Conservation (phyloP, 2,113 vertebrate species). For the Bufo gargarizans region DNA sequence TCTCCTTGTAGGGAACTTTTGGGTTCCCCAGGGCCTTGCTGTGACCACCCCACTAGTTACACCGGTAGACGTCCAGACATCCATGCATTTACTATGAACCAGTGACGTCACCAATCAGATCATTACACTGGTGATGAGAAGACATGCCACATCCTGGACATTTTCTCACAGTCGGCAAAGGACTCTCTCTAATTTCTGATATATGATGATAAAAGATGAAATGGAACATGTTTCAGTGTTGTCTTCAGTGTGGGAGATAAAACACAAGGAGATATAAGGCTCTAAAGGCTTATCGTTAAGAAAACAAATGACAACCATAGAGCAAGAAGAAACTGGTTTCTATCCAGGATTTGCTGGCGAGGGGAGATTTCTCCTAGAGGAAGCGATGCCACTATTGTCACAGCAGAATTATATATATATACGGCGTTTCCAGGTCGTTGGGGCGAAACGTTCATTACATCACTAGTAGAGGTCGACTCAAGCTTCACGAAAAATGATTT, state of each 20-base stretch:
- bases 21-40: no score
- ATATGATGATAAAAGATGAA: neutral
- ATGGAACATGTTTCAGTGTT: no score
- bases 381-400: neutral
- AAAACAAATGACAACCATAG: slow-evolving; percentile 16
- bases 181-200: neutral
- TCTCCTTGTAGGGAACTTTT: no score
- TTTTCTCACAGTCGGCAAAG: slow-evolving; percentile 1
- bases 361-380: neutral
- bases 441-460: neutral
- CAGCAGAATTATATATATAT: neutral
- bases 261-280: neutral
- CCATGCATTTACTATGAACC: neutral
- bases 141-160: neutral
- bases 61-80: no score
- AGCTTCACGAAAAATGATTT: neutral
- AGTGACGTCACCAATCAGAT: neutral
- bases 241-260: slow-evolving; percentile 16
- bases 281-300: slow-evolving; percentile 15
- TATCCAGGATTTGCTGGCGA: neutral
- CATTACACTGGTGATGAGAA: neutral
- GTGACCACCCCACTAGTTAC: no score
- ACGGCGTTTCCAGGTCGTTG: neutral
- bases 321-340: slow-evolving; percentile 5
- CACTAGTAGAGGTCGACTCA: neutral